Evolutionary conservation across 2,888 invertebrate species (phyloP).

Genomic region (Andrena minutula): DNA sequence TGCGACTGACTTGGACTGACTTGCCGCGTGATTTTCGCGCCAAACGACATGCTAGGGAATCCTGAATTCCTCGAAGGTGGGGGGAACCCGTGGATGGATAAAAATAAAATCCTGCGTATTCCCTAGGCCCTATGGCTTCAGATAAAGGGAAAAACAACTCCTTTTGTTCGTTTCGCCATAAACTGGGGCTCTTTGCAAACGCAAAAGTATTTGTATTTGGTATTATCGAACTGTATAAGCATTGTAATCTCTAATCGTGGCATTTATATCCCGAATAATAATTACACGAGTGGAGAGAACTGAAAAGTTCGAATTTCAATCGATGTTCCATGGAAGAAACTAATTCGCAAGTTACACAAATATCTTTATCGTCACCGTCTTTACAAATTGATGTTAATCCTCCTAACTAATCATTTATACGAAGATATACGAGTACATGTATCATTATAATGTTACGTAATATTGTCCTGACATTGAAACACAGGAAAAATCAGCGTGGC

Average conservation of each 20-base stretch:
- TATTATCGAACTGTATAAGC: constrained; percentile 64
- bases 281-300: constrained; percentile 60
- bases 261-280: constrained; percentile 60
- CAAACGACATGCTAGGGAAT: constrained; percentile 10
- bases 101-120: background rate
- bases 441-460: constrained; percentile 36
- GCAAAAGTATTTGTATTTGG: constrained; percentile 27
- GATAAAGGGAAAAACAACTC: background rate
- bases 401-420: constrained; percentile 33
- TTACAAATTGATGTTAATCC: constrained; percentile 35
- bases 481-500: constrained; percentile 58
- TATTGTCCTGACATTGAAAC: constrained; percentile 65
- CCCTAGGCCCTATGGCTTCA: background rate
- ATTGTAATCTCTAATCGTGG: constrained; percentile 56
- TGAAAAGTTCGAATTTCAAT: constrained; percentile 13
- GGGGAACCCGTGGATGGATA: background rate
- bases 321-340: constrained; percentile 25
- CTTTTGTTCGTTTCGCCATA: background rate
- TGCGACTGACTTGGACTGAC: background rate
- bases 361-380: constrained; percentile 17
- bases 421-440: constrained; percentile 41
- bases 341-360: constrained; percentile 37
- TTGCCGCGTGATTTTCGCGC: constrained; percentile 9
- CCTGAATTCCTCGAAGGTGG: background rate
- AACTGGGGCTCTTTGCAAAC: background rate